phyloP scores from a whole-genome alignment of 2,113 vertebrate genomes.

The Columbina picui region DNA sequence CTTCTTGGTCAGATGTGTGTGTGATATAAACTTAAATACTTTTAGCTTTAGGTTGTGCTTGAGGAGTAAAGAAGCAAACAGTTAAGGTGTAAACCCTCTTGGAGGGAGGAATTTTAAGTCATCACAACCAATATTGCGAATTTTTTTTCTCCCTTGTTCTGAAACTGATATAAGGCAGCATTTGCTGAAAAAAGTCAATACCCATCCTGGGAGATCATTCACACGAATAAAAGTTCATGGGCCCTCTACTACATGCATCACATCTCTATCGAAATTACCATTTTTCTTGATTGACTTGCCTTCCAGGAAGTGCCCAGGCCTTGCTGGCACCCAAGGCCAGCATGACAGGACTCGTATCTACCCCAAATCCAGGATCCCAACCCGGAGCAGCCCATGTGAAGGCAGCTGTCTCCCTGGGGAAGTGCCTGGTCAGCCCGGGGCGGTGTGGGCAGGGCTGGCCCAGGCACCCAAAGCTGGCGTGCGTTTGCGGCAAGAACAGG shows the following conservation, averaged over 20 bases:
- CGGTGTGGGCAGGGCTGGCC: not conserved
- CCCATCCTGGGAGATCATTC: not conserved
- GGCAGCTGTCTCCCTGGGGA: not conserved
- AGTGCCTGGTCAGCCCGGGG: not conserved
- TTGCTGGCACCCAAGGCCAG: not conserved
- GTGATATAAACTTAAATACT: not conserved
- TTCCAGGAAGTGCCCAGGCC: not conserved
- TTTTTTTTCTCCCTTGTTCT: not conserved
- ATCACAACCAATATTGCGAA: not conserved
- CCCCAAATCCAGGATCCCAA: no score
- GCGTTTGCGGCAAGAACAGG: not conserved
- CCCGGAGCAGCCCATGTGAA: fast-evolving
- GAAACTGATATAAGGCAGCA: not conserved
- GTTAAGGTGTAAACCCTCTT: not conserved
- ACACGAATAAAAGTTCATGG: not conserved
- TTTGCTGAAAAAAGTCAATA: not conserved
- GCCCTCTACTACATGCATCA: not conserved
- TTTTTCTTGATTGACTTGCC: not conserved
- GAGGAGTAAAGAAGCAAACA: not conserved
- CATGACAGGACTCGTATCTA: not conserved
- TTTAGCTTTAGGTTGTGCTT: not conserved
- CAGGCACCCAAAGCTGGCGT: not conserved
- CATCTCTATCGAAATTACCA: fast-evolving
- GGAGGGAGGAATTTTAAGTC: not conserved
- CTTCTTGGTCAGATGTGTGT: not conserved